These are phyloP conservation scores for Zaprionus obscuricornis DNA, from an alignment of 2,888 invertebrate genomes.

Conservation along the genomic window DNA sequence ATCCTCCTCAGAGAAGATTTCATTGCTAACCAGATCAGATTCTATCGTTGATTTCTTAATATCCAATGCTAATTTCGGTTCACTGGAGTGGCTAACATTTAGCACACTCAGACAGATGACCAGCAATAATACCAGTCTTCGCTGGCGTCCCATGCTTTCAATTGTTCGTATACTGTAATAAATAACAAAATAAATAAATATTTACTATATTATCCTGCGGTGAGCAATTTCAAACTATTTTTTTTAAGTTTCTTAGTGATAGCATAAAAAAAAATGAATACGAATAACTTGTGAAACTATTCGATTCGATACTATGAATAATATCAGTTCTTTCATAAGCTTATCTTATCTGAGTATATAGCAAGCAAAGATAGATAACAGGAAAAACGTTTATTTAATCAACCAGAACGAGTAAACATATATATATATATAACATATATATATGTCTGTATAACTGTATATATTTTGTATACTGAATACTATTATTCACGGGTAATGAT, in stretches of 20 bases:
- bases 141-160: conserved; percentile 81
- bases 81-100: conserved; percentile 63
- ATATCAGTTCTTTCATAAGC: conserved; percentile 1
- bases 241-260: too few relatives aligned
- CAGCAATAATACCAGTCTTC: conserved; percentile 82
- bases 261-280: conserved; percentile 1
- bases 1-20: conserved; percentile 64
- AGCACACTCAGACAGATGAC: conserved; percentile 69
- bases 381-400: conserved; percentile 63
- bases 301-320: conserved; percentile 34
- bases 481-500: too few relatives aligned
- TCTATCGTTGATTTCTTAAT: too few relatives aligned
- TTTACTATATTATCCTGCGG: too few relatives aligned
- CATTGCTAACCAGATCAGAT: conserved; percentile 67
- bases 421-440: too few relatives aligned
- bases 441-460: too few relatives aligned
- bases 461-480: too few relatives aligned
- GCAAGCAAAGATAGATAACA: conserved; percentile 38
- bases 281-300: conserved; percentile 17
- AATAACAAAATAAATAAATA: conserved; percentile 1
- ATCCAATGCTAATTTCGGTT: conserved; percentile 26
- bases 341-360: conserved; percentile 59
- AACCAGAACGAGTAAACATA: conserved; percentile 20
- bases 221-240: too few relatives aligned
- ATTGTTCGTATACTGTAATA: conserved; percentile 39